These are phyloP conservation scores for Pollenia angustigena DNA, from an alignment of 2,888 invertebrate genomes.

Conservation along the genomic window DNA sequence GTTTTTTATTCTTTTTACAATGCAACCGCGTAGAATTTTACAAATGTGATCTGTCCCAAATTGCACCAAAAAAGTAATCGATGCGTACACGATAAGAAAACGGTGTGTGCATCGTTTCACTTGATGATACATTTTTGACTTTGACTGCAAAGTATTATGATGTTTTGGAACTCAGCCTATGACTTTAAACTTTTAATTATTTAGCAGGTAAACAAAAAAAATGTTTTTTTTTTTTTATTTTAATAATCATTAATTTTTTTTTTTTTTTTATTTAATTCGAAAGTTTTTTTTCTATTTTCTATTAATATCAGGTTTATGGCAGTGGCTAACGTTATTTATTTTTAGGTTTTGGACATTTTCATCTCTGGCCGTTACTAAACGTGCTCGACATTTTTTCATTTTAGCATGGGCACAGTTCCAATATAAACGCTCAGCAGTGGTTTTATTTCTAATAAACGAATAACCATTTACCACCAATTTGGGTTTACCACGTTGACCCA, in stretches of 20 bases:
- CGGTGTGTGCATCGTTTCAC: no score
- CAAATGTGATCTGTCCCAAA: no score
- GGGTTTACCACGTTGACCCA: constrained; percentile 78
- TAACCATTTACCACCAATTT: constrained; percentile 79
- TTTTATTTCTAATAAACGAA: constrained; percentile 78
- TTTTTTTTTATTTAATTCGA: constrained; percentile 11
- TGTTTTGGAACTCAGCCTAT: no score
- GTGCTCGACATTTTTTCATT: constrained; percentile 77
- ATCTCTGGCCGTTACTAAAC: constrained; percentile 75
- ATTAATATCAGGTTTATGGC: constrained; percentile 76
- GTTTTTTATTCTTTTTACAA: no score
- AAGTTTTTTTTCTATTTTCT: constrained; percentile 10
- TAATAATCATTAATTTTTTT: neutral
- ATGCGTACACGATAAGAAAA: no score
- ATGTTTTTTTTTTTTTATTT: neutral
- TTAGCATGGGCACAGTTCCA: constrained; percentile 79
- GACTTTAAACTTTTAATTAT: no score
- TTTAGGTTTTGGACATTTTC: constrained; percentile 65
- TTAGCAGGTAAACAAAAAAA: neutral
- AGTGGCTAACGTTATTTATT: constrained; percentile 76
- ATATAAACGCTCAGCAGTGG: constrained; percentile 76
- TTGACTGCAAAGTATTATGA: no score
- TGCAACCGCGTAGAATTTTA: no score
- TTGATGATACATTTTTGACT: no score
- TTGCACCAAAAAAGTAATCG: no score